These are phyloP conservation scores for Volucella zonaria DNA, from an alignment of 2,888 invertebrate species.

Conservation along the genomic window DNA sequence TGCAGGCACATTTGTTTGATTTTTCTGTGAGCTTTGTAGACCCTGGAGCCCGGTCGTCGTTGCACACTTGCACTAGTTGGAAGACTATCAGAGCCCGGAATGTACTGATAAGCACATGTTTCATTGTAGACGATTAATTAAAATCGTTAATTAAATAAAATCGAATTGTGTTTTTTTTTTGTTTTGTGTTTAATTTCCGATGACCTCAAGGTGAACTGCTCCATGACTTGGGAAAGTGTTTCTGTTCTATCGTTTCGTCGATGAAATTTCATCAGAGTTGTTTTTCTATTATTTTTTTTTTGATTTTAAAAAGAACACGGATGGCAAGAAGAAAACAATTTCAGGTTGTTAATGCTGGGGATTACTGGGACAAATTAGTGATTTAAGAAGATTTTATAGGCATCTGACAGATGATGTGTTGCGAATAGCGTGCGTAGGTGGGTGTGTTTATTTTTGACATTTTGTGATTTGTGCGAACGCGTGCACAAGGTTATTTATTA, in stretches of 20 bases:
- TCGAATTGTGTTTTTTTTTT: neutral
- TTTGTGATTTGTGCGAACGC: neutral
- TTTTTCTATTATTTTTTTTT: neutral
- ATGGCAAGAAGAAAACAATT: neutral
- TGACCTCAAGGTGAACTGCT: slow-evolving; percentile 37
- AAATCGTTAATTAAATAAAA: slow-evolving; percentile 51
- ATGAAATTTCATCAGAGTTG: no score
- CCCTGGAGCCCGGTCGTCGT: neutral
- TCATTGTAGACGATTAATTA: slow-evolving; percentile 51
- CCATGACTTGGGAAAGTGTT: neutral
- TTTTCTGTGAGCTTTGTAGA: neutral
- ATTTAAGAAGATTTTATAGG: slow-evolving; percentile 7
- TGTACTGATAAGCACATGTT: slow-evolving; percentile 44
- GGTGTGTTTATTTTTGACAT: slow-evolving; percentile 31
- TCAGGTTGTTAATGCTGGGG: slow-evolving; percentile 2
- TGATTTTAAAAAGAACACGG: slow-evolving; percentile 4
- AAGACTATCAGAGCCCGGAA: neutral
- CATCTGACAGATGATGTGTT: neutral
- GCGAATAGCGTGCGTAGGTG: slow-evolving; percentile 23
- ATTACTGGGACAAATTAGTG: slow-evolving; percentile 7
- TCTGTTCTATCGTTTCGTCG: neutral
- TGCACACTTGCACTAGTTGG: neutral
- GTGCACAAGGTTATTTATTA: slow-evolving; percentile 21
- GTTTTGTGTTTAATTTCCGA: neutral
- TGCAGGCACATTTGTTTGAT: slow-evolving; percentile 27